phyloP scores from a whole-genome alignment of 2,888 invertebrate species.

The Torymus aiolomorphi region DNA sequence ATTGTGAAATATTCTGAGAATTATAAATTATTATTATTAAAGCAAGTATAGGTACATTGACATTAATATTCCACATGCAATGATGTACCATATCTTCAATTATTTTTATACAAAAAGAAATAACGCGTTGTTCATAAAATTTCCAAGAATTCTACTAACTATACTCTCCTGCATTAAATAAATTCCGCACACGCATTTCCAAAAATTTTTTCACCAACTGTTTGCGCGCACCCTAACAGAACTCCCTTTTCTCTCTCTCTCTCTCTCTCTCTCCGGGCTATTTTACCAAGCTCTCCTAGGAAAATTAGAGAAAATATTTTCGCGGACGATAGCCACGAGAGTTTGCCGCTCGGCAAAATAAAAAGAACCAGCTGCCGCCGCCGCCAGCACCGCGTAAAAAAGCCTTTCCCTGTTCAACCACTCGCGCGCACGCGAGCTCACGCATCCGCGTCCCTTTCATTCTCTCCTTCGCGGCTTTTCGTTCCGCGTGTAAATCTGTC shows the following conservation, averaged over 20 bases:
- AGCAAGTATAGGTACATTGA: too few species aligned
- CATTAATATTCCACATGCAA: too few species aligned
- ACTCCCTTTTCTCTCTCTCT: not conserved
- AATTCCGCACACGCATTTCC: too few species aligned
- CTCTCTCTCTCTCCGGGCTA: not conserved
- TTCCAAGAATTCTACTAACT: too few species aligned
- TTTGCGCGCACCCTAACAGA: not conserved
- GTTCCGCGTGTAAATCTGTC: slow-evolving; percentile 70
- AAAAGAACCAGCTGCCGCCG: not conserved
- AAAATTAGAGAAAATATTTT: slow-evolving; percentile 47
- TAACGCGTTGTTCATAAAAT: too few species aligned
- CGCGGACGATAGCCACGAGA: not conserved
- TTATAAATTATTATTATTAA: too few species aligned
- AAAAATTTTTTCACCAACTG: not conserved
- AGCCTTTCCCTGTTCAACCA: slow-evolving; percentile 33
- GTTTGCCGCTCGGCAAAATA: not conserved
- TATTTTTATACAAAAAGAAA: too few species aligned
- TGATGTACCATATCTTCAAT: too few species aligned
- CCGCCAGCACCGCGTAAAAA: slow-evolving; percentile 1
- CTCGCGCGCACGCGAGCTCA: too few species aligned
- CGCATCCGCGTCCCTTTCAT: not conserved
- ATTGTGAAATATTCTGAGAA: too few species aligned
- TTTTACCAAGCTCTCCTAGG: slow-evolving; percentile 19
- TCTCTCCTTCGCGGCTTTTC: slow-evolving; percentile 26
- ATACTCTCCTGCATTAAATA: too few species aligned